A percentile compares a stretch with the other conserved stretches of the same genome.
These are phyloP conservation scores for Drosophila neocordata DNA, from an alignment of 1,140 invertebrate species.

Conservation along the genomic window DNA sequence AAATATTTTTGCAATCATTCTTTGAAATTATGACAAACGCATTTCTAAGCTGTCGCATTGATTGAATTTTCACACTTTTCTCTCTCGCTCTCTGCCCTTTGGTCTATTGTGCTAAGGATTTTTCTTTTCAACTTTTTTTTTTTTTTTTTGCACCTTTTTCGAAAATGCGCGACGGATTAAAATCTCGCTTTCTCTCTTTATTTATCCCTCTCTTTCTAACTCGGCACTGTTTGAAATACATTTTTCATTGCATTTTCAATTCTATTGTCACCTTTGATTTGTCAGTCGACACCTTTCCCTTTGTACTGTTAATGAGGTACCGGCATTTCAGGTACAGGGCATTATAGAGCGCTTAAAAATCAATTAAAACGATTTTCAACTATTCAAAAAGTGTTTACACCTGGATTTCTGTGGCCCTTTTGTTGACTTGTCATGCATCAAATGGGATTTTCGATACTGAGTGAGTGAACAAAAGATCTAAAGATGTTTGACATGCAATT, in stretches of 20 bases:
- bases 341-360: slow-evolving; percentile 64
- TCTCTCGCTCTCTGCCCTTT: slow-evolving; percentile 22
- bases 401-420: slow-evolving; percentile 30
- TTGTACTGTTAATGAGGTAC: slow-evolving; percentile 58
- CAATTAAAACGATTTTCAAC: slow-evolving; percentile 64
- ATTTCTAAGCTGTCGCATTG: slow-evolving; percentile 76
- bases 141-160: slow-evolving; percentile 48
- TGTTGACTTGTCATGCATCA: slow-evolving; percentile 34
- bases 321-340: slow-evolving; percentile 23
- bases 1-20: slow-evolving; percentile 75
- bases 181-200: slow-evolving; percentile 1
- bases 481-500: background rate
- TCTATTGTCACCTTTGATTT: slow-evolving; percentile 55
- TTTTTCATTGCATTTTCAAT: slow-evolving; percentile 49
- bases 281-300: slow-evolving; percentile 63
- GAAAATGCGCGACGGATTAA: slow-evolving; percentile 57
- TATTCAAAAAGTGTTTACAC: slow-evolving; percentile 43
- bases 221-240: slow-evolving; percentile 57
- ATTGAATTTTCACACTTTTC: slow-evolving; percentile 63
- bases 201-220: background rate
- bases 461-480: background rate
- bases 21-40: slow-evolving; percentile 79
- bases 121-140: slow-evolving; percentile 14
- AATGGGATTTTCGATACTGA: slow-evolving; percentile 39
- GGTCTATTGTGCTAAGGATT: slow-evolving; percentile 48